phyloP scores from a whole-genome alignment of 2,797 vertebrate species.

The Psittacula derbiana region DNA sequence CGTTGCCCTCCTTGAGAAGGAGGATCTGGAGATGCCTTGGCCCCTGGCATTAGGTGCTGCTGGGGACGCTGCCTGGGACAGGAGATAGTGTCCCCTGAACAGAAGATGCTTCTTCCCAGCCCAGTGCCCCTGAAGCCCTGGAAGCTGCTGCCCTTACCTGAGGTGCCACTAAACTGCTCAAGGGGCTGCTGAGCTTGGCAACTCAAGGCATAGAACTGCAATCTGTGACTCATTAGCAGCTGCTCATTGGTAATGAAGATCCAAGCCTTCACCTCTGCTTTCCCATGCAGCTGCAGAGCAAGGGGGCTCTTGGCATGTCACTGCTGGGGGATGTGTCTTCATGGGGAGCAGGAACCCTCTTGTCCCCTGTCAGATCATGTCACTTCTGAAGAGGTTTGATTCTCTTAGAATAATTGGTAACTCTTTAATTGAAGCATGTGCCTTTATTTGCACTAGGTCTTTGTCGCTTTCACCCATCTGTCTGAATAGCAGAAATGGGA shows the following conservation, averaged over 20 bases:
- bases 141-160: neutral
- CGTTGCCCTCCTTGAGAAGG: fast-evolving
- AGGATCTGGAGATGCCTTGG: neutral
- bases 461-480: neutral
- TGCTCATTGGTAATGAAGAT: neutral
- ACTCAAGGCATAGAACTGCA: neutral
- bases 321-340: fast-evolving
- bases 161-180: neutral
- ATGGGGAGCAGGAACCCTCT: neutral
- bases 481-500: neutral
- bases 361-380: neutral
- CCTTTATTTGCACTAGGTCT: neutral
- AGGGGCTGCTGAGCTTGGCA: neutral
- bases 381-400: fast-evolving
- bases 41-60: fast-evolving
- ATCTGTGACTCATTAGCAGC: neutral
- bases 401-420: neutral
- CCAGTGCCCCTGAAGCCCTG: neutral
- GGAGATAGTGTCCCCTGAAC: fast-evolving
- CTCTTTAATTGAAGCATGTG: neutral
- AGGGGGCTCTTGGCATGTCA: fast-evolving
- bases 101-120: neutral
- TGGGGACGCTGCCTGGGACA: neutral
- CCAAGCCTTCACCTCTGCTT: neutral
- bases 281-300: neutral